Evolutionary conservation across 2,113 vertebrate genomes (phyloP), one percentile per base, ranked within the genome.

Genomic region (Macquaria australasica): DNA sequence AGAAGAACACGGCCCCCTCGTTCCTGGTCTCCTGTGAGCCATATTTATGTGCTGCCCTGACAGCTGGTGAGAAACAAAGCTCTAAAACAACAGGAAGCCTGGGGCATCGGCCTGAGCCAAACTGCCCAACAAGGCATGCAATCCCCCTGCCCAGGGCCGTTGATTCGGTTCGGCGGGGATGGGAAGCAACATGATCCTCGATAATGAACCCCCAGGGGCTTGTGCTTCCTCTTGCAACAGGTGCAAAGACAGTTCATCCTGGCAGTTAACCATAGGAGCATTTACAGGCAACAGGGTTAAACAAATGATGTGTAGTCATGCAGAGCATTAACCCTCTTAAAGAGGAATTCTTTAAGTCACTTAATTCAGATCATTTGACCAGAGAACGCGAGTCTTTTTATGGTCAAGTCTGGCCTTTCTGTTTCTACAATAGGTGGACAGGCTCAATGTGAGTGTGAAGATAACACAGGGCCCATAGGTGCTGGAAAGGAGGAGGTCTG

Each of bases 141-240:
- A 73, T 77, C 74, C 81, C 86, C 39, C 48, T 45, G 67, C 82
- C 85, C 88, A 69, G 87, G 87, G 86, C 83, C 41, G 64, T 80
- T 7, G 73, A 92, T 89, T 93, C 82, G 81, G 92, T 88, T 92
- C 60, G 89, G 86, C 34, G 43, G 85, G 82, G 93, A 91, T 74
- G 88, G 92, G 88, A 93, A 89, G 95, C 93, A 95, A 96, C 94
- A 87, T 93, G 95, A 96, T 96, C 94, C 91, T 73, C 37, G 87
- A 94, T 96, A 95, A 95, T 95, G 95, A 96, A 94, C 84, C 93
- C 93, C 92, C 71, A n/a, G 93, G 84, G 93, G 86, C 88, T 82
- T 86, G 87, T 64, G 90, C 93, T 96, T 96, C 95, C 95, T 94
- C 93, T 95, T 77, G 90, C 94, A 96, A 96, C 95, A 96, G 96